Base-by-base conservation (phyloP, 2,888 invertebrate genomes). In the Tenodera sinensis region DNA sequence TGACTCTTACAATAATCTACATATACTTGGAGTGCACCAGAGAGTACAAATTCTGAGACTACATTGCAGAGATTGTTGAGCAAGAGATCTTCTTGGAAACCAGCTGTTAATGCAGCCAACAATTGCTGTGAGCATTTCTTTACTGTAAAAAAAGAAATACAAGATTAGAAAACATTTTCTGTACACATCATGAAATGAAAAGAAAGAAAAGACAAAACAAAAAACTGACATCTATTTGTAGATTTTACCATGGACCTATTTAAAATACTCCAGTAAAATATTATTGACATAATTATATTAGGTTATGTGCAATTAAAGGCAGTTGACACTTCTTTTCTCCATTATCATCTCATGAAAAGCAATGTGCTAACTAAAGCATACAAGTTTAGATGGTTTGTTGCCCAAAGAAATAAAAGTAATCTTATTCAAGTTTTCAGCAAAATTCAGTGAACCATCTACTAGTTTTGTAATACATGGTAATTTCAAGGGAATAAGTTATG, bases 121-220 rank as follows among this genome's bases (percentile, higher is more conserved):
- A 89, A 89, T 42, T 88, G 85, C 34, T 89, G 87, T 27, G 89
- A 89, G 42, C 89, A 89, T 27, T 83, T 30, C 81, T 89, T 89
- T 25, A 88, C 88, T 88, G 88, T n/a, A 15, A 30, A 42, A 20
- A 81, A 47, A 83, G n/a, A 28, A 47, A 88, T 15, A 88, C 8
- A 71, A 87, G 30, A 28, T 27, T n/a, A 14, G 20, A 54, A 28
- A 42, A 88, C n/a, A 15, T 28, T 85, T 34, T 42, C 12, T 9
- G 12, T 12, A 1, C 42, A 30, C 12, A 1, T 42, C 12, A 6
- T 42, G 12, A 12, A 6, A 12, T 42, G 12, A 12, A 42, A 42
- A 42, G 12, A 12, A 30, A 30, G 30, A 30, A 30, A 30, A 30
- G 4, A 30, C 2, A 30, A 30, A 4, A 30, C 3, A 30, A 4